Conservation (phyloP, 37 sponge, comb jelly and placozoan species). For the Diacarnus erythraeanus region DNA sequence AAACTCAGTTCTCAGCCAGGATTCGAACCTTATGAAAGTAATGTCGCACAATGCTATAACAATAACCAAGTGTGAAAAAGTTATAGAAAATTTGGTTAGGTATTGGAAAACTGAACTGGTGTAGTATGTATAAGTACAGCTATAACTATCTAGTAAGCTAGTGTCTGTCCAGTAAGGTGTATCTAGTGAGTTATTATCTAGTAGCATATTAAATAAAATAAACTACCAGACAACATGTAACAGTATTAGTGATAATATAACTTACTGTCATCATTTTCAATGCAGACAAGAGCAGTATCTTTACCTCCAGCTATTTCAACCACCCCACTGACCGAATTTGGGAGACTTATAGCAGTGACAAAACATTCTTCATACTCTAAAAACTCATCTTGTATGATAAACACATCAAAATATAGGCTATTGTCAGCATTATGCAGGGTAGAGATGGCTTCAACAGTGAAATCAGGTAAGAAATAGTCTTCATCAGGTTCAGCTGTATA, state of each 20-base stretch:
- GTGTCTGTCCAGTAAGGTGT: too few relatives aligned
- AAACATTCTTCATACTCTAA: conserved; percentile 32
- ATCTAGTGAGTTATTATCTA: too few relatives aligned
- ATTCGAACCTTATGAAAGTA: too few relatives aligned
- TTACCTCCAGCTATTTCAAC: not conserved
- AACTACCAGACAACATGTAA: not conserved
- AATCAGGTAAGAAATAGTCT: conserved; percentile 1
- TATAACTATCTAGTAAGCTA: too few relatives aligned
- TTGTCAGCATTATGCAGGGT: not conserved
- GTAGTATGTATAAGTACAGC: too few relatives aligned
- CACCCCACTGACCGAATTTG: not conserved
- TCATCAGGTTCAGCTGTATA: conserved; percentile 2
- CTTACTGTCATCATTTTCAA: conserved; percentile 44
- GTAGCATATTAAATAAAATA: too few relatives aligned
- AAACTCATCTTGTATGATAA: not conserved
- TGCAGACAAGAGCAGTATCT: conserved; percentile 14
- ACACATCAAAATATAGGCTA: conserved; percentile 12
- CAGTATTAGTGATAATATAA: not conserved
- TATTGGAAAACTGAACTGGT: too few relatives aligned
- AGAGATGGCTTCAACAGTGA: not conserved
- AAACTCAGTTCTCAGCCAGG: too few relatives aligned
- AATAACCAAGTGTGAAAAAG: too few relatives aligned
- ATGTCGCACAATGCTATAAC: too few relatives aligned
- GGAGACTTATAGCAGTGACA: not conserved
- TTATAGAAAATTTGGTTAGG: too few relatives aligned